Evolutionary conservation across 2,797 vertebrate species (phyloP).

Genomic region (Tachyglossus aculeatus): DNA sequence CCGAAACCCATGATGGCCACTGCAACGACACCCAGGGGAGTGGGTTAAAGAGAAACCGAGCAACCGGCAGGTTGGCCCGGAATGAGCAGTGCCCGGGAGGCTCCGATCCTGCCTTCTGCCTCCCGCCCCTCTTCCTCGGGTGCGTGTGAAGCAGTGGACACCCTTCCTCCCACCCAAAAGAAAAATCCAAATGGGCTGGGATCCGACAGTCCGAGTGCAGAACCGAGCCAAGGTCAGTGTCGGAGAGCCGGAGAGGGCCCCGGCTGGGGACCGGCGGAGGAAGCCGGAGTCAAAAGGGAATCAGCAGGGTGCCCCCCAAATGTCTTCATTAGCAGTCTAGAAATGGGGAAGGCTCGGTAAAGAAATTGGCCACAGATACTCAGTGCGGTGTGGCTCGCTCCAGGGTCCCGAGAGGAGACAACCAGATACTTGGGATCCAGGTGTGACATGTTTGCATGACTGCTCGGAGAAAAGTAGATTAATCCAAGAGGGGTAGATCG

Average conservation of each 20-base stretch:
- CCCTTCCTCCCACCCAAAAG: too few relatives aligned
- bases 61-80: slow-evolving; percentile 3
- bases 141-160: neutral
- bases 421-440: neutral
- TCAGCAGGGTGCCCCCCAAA: slow-evolving; percentile 17
- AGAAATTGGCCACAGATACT: slow-evolving; percentile 24
- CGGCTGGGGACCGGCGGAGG: too few relatives aligned
- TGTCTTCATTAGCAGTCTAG: slow-evolving; percentile 12
- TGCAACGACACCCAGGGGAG: slow-evolving; percentile 8
- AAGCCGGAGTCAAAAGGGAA: too few relatives aligned
- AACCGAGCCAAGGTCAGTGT: too few relatives aligned
- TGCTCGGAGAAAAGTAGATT: neutral
- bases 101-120: neutral
- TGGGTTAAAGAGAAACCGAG: slow-evolving; percentile 9
- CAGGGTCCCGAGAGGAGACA: neutral
- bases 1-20: slow-evolving; percentile 26
- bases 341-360: neutral
- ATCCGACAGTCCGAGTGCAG: too few relatives aligned
- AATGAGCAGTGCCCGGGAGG: neutral
- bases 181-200: too few relatives aligned
- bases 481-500: neutral
- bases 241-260: too few relatives aligned
- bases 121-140: neutral
- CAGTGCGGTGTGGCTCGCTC: neutral
- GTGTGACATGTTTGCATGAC: neutral